Evolutionary conservation across 2,888 invertebrate genomes (phyloP).

Genomic region (Eupithecia centaureata): DNA sequence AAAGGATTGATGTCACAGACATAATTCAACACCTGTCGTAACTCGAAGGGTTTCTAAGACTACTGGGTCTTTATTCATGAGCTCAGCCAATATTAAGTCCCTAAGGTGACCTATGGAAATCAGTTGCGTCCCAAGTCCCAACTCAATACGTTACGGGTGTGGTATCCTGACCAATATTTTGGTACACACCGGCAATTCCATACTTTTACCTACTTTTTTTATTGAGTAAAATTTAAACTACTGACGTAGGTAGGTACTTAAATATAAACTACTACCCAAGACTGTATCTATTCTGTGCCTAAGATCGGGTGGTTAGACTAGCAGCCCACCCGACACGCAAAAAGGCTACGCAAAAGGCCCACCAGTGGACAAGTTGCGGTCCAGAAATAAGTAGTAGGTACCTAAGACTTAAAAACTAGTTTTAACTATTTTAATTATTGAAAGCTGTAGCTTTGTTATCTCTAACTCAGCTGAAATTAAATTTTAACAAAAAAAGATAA

Average conservation of each 20-base stretch:
- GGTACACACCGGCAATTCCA: not conserved
- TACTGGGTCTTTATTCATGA: slow-evolving; percentile 32
- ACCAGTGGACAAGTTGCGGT: no score
- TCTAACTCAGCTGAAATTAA: not conserved
- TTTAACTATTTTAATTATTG: no score
- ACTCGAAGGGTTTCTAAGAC: slow-evolving; percentile 21
- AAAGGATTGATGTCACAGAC: not conserved
- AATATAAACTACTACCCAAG: no score
- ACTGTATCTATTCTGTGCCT: no score
- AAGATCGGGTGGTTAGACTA: no score
- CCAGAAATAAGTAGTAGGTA: no score
- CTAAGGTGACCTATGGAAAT: slow-evolving; percentile 35
- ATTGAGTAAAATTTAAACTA: no score
- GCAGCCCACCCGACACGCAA: no score
- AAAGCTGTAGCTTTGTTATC: not conserved
- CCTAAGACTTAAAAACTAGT: no score
- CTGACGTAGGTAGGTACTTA: not conserved
- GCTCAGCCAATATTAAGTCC: slow-evolving; percentile 31
- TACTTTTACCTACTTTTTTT: no score
- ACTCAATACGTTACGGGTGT: slow-evolving; percentile 17
- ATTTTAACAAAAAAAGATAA: not conserved
- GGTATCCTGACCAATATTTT: slow-evolving; percentile 10
- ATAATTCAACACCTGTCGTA: slow-evolving; percentile 26
- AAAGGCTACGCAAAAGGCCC: no score
- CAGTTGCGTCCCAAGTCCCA: slow-evolving; percentile 21